Base-by-base conservation (phyloP, 2,113 vertebrate genomes). In the Limanda limanda region DNA sequence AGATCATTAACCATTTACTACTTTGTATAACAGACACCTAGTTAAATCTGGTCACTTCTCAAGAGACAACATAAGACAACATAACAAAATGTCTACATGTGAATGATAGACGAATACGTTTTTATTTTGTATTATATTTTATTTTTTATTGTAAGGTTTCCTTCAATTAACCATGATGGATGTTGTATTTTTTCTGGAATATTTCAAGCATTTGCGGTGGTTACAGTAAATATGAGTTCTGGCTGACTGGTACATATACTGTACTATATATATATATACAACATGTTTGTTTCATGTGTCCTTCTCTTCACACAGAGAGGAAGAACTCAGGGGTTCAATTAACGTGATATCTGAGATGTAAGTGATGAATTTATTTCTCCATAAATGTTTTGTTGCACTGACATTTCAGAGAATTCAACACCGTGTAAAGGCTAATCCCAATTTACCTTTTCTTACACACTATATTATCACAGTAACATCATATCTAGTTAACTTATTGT, bases 281-380 rank as follows among this genome's bases (percentile, higher is more conserved):
- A 13, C 11, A 3, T 13, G 40, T 42, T 4, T 42, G 40, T 12
- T 18, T 42, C 11, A 21, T 82, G 13, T 82, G 2, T 70, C 24
- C 35, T 45, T 76, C 24, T 85, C 60, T 88, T 14, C 42, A 60
- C 72, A 18, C 85, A 95, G 95, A 67, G 89, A 93, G 54, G 93
- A 94, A 72, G 88, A 93, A 42, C 85, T 95, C 45, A 92, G 10
- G 71, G 74, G 52, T 79, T 92, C 86, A 55, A 75, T 95, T 54
- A 82, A 17, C 51, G 45, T 85, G 55, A 90, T 95, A 74, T 88
- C 92, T 77, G 87, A 94, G 11, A 81, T 48, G 95, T 95, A 91
- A 94, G 94, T 73, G 4, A 35, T 24, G 5, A 14, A 4, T 85
- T 78, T 71, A 25, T 70, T 60, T 15, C 35, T 71, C 37, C 4